phyloP scores from a whole-genome alignment of 2,113 vertebrate genomes.

The Heloderma charlesbogerti region DNA sequence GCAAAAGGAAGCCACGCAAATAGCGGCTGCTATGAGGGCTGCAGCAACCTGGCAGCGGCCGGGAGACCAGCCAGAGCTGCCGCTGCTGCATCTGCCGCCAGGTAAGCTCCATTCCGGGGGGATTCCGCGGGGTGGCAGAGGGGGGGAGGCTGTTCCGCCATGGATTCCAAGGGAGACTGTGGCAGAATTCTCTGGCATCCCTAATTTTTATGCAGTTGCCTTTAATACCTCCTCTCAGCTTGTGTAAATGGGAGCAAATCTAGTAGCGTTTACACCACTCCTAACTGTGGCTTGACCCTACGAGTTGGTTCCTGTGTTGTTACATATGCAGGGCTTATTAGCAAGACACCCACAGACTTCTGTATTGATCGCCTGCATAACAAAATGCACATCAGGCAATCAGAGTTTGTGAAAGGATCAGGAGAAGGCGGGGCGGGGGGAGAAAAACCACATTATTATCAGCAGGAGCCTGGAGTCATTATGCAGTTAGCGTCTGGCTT shows the following conservation, averaged over 20 bases:
- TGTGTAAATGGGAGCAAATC: conserved; percentile 8
- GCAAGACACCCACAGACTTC: conserved; percentile 52
- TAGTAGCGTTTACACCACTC: background rate
- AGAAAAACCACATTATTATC: conserved; percentile 13
- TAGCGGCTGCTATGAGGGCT: too few species aligned
- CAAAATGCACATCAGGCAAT: conserved; percentile 72
- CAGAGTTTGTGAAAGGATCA: conserved; percentile 57
- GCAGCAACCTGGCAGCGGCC: too few species aligned
- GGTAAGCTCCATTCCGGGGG: too few species aligned
- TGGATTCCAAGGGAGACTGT: too few species aligned
- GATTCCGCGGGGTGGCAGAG: too few species aligned
- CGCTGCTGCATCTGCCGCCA: too few species aligned
- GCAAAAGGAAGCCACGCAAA: too few species aligned
- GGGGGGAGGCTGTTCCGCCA: too few species aligned
- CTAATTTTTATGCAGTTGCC: background rate
- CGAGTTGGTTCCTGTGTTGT: conserved; percentile 37
- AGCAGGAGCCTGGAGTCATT: conserved; percentile 22
- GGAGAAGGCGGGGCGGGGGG: background rate
- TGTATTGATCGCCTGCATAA: conserved; percentile 73
- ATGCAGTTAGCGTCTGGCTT: conserved; percentile 36
- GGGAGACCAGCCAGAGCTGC: too few species aligned
- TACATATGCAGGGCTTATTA: conserved; percentile 5
- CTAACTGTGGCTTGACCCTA: conserved; percentile 8
- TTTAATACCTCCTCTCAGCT: background rate
- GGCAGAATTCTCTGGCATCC: too few species aligned